Evolutionary conservation across 2,888 invertebrate species (phyloP), one percentile per base, ranked within the genome.

Genomic region (Dynastes hyllus): DNA sequence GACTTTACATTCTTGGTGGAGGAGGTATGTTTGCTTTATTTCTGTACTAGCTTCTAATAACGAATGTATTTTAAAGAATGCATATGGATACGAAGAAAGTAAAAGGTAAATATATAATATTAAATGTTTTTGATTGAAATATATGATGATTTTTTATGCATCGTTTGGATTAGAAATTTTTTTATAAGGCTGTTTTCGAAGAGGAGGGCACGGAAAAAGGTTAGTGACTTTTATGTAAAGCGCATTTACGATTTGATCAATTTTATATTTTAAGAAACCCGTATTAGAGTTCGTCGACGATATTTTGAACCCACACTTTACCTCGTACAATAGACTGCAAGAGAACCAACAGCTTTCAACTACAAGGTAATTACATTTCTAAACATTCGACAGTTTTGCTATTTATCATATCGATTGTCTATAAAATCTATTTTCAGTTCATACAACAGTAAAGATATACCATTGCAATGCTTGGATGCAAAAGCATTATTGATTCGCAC

Each of bases 401-500:
- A 51, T 16, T 55, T 6, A 55, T 2, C 13, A n/a, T 65, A 76
- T 40, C 58, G n/a, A 66, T 50, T 55, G 1, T 53, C 40, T 58
- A 55, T 65, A 70, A 70, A 13, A 55, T 53, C 45, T 11, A 5
- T 51, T 70, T 81, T 58, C 61, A 81, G 76, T 77, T 81, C 76
- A 58, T 87, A 86, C 81, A 87, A 86, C 66, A 90, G 90, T 73
- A 84, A 88, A 84, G 92, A 92, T 81, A 91, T 92, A 78, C 91
- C 92, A 71, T 86, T 93, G 58, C 93, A 93, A 87, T 91, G 91
- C 84, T 88, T 93, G 73, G 92, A 93, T 86, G 92, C 91, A 58
- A 87, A 89, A 84, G 91, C 89, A 81, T 88, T 91, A 8, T 81
- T 89, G 80, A 85, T 86, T 73, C 84, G 87, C 78, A 89, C 89